Conservation (phyloP, 2,113 vertebrate genomes). For the Isichthys henryi region DNA sequence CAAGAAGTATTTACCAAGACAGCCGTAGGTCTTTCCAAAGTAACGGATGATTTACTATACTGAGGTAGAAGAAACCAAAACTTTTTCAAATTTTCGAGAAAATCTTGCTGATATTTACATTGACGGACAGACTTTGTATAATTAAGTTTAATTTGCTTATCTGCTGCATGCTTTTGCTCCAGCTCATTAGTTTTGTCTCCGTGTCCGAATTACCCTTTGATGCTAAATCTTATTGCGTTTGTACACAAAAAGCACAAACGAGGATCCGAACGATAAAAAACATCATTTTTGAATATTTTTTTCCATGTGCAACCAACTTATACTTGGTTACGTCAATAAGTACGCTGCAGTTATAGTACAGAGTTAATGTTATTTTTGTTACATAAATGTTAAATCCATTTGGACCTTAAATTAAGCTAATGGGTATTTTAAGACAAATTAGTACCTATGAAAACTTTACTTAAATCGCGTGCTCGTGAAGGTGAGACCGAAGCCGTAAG, state of each 20-base stretch:
- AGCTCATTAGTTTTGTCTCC: neutral
- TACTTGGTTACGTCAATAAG: neutral
- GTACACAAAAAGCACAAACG: neutral
- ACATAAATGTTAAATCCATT: neutral
- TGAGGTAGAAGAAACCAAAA: neutral
- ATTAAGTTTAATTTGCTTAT: neutral
- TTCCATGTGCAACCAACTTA: neutral
- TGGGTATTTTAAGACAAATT: neutral
- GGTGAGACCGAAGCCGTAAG: neutral
- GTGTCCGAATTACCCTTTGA: neutral
- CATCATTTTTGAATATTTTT: neutral
- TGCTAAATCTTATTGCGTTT: neutral
- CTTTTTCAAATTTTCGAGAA: neutral
- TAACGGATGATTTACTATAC: neutral
- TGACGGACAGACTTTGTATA: neutral
- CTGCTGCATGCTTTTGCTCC: neutral
- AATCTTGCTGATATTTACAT: neutral
- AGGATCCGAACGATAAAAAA: neutral
- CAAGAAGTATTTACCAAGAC: conserved; percentile 2
- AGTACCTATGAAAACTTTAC: neutral
- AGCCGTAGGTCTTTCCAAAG: neutral
- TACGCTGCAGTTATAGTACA: neutral
- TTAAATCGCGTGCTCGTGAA: neutral
- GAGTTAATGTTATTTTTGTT: neutral
- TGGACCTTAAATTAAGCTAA: neutral